Evolutionary conservation across 2,113 vertebrate genomes (phyloP).

Genomic region (Tragelaphus imberbis): DNA sequence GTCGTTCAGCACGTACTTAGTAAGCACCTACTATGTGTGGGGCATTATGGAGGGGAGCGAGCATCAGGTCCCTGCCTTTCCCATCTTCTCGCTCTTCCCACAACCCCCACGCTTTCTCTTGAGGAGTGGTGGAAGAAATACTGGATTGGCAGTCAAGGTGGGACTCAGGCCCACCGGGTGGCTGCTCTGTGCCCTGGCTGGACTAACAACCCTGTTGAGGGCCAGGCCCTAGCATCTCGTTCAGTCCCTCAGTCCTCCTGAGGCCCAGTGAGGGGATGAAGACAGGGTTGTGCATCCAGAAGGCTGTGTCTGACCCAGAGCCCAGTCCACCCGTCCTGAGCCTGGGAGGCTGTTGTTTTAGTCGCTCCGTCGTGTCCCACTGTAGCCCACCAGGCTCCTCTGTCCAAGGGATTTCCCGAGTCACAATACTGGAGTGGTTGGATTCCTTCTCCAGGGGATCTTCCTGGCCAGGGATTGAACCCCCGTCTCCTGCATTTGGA

Average conservation of each 20-base stretch:
- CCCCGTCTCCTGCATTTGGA: background rate
- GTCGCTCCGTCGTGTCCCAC: background rate
- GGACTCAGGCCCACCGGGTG: background rate
- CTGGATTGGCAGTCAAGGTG: background rate
- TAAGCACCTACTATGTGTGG: background rate
- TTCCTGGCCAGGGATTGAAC: background rate
- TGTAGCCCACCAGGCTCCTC: background rate
- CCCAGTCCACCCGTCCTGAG: background rate
- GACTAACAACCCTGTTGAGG: background rate
- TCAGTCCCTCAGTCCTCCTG: background rate
- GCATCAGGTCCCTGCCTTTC: background rate
- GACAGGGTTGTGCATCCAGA: background rate
- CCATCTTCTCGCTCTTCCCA: background rate
- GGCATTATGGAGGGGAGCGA: background rate
- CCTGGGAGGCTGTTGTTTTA: background rate
- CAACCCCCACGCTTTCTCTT: background rate
- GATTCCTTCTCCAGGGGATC: background rate
- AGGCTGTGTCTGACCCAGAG: background rate
- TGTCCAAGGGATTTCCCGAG: background rate
- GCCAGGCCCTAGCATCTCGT: rapidly evolving
- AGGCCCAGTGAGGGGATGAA: no score
- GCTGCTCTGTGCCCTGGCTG: background rate
- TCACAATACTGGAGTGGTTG: background rate
- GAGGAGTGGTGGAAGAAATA: background rate
- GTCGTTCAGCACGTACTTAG: background rate